Evolutionary conservation across 1,140 invertebrate genomes (phyloP), one percentile per base, ranked within the genome.

Genomic region (Xylocopa sonorina): DNA sequence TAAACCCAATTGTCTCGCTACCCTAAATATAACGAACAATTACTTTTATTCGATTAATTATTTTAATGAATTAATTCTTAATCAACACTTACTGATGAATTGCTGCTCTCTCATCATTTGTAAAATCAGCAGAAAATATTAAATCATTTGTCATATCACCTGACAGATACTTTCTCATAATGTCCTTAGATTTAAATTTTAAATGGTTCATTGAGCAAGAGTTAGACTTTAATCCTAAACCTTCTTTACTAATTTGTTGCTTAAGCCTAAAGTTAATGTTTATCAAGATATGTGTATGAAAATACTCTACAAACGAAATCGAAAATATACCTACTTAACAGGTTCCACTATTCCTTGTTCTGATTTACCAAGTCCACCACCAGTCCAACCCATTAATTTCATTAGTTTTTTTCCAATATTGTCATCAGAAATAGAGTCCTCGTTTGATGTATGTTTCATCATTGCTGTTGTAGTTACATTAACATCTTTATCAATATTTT

Each of bases 301-400:
- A 18, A 2, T n/a, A 10, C n/a, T 29, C 0, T n/a, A 7, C 0
- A 14, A 43, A 34, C 3, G 27, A 27, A 68, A 71, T 0, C 14
- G 66, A 79, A 67, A 69, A 53, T 2, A 46, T 66, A 89, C 92
- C 90, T 88, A 95, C 94, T 87, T 93, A 0, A 96, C 93, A 46
- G 95, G 95, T 71, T 96, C 94, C 5, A 93, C 91, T n/a, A 95
- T 95, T 34, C 96, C 97, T 83, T 95, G 94, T 18, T 94, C 93
- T 21, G 94, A 92, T 81, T 95, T 95, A 0, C 96, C 96, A 53
- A 97, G 91, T 0, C 95, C 96, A 46, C 96, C 96, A 38, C 96
- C 96, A 38, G 94, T 93, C 96, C 96, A 97, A 0, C 97, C 97
- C 96, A 97, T 97, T 80, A 96, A 91, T 78, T 95, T 94, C 94